Evolutionary conservation across 2,888 invertebrate genomes (phyloP).

Genomic region (Leptarthrus brevirostris): DNA sequence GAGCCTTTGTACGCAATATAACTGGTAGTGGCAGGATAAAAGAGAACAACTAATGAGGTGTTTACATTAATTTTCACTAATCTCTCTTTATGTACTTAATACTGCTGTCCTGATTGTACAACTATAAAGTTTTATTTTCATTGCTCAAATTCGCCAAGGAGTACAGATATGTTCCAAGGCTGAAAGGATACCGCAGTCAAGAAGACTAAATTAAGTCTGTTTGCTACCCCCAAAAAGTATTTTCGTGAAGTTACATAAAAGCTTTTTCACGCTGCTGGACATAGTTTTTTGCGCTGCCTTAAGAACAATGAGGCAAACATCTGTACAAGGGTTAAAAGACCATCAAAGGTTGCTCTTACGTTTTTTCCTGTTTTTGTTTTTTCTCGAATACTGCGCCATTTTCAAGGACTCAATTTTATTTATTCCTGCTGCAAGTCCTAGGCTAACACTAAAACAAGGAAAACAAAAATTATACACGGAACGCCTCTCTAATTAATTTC

Average conservation of each 20-base stretch:
- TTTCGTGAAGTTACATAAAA: constrained; percentile 24
- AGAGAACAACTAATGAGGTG: too few species aligned
- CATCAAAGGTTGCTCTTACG: constrained; percentile 8
- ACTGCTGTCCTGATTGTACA: too few species aligned
- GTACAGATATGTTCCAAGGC: too few species aligned
- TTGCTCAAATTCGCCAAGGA: too few species aligned
- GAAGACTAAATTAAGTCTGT: too few species aligned
- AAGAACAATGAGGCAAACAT: constrained; percentile 13
- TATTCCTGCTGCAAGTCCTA: constrained; percentile 15
- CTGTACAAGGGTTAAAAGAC: constrained; percentile 39
- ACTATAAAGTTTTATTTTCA: too few species aligned
- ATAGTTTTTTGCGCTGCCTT: neutral
- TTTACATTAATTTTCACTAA: too few species aligned
- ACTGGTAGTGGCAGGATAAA: too few species aligned
- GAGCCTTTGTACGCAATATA: too few species aligned
- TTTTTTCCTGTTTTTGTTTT: neutral
- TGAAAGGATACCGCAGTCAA: too few species aligned
- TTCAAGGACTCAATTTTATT: constrained; percentile 21
- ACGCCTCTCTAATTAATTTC: constrained; percentile 45
- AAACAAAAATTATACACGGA: constrained; percentile 35
- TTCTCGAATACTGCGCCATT: neutral
- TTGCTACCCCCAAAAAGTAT: neutral
- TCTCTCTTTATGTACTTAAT: too few species aligned
- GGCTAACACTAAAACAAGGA: constrained; percentile 27
- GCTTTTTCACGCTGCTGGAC: constrained; percentile 12